These are phyloP conservation scores for Dicyrtoma fusca DNA, from an alignment of 2,888 invertebrate genomes.

Conservation along the genomic window DNA sequence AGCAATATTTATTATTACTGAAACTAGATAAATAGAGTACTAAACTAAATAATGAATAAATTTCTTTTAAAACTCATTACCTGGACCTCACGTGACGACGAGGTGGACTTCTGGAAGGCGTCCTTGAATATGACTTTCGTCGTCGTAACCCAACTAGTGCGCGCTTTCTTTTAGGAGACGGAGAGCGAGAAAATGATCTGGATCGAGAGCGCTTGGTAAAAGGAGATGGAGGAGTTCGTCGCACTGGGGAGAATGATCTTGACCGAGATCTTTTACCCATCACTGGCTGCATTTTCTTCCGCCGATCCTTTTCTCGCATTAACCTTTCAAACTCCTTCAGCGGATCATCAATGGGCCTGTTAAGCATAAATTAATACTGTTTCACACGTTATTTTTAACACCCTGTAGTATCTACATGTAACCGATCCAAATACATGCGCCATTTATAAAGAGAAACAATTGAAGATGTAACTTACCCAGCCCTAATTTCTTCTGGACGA, in stretches of 20 bases:
- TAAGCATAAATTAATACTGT: slow-evolving; percentile 57
- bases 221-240: slow-evolving; percentile 55
- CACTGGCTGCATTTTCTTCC: slow-evolving; percentile 60
- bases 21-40: not conserved
- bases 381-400: no score
- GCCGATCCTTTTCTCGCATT: slow-evolving; percentile 81
- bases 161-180: slow-evolving; percentile 54
- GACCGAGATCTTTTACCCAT: slow-evolving; percentile 62
- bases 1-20: not conserved
- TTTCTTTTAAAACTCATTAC: slow-evolving; percentile 24
- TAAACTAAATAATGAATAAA: not conserved
- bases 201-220: slow-evolving; percentile 57
- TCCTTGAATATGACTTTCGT: slow-evolving; percentile 57
- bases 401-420: no score
- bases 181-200: slow-evolving; percentile 56
- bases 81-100: slow-evolving; percentile 40
- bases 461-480: slow-evolving; percentile 37
- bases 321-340: slow-evolving; percentile 84
- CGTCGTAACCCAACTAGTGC: slow-evolving; percentile 38
- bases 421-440: no score
- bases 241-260: slow-evolving; percentile 58
- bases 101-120: slow-evolving; percentile 60
- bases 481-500: slow-evolving; percentile 38
- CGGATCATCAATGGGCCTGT: slow-evolving; percentile 79
- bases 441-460: no score